phyloP scores from a whole-genome alignment of 2,113 vertebrate species.

The Scatophagus argus region DNA sequence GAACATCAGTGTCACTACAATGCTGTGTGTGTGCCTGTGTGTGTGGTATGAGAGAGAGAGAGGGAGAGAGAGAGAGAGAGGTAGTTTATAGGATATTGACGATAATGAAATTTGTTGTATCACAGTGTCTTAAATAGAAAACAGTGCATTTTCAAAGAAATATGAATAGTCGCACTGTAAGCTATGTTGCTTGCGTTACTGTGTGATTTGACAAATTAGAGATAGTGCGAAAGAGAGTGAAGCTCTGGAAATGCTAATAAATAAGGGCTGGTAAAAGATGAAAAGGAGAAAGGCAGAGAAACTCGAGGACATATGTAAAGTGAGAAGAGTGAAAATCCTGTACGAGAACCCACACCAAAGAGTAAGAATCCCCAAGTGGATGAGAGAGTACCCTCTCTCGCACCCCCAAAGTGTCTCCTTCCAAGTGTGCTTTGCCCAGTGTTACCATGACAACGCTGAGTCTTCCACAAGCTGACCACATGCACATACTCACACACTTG shows the following conservation, averaged over 20 bases:
- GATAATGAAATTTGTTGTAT: constrained; percentile 26
- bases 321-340: constrained; percentile 60
- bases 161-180: neutral
- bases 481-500: constrained; percentile 24
- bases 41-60: too few relatives aligned
- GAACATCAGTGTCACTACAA: constrained; percentile 15
- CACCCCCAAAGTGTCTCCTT: constrained; percentile 51
- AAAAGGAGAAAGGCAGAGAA: constrained; percentile 27
- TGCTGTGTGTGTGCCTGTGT: constrained; percentile 20
- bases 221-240: constrained; percentile 30
- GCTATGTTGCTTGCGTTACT: constrained; percentile 19
- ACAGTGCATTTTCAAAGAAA: neutral
- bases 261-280: constrained; percentile 13
- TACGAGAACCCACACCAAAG: constrained; percentile 49
- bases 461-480: constrained; percentile 64
- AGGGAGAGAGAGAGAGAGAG: too few relatives aligned
- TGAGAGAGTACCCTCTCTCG: constrained; percentile 48
- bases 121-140: constrained; percentile 4
- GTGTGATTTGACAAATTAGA: constrained; percentile 2
- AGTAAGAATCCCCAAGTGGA: constrained; percentile 61
- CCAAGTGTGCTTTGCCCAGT: constrained; percentile 55
- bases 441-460: constrained; percentile 70
- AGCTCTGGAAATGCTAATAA: constrained; percentile 23
- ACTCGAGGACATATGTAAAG: constrained; percentile 55
- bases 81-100: neutral